These are phyloP conservation scores for Troides aeacus DNA, from an alignment of 2,888 invertebrate genomes.

Conservation along the genomic window DNA sequence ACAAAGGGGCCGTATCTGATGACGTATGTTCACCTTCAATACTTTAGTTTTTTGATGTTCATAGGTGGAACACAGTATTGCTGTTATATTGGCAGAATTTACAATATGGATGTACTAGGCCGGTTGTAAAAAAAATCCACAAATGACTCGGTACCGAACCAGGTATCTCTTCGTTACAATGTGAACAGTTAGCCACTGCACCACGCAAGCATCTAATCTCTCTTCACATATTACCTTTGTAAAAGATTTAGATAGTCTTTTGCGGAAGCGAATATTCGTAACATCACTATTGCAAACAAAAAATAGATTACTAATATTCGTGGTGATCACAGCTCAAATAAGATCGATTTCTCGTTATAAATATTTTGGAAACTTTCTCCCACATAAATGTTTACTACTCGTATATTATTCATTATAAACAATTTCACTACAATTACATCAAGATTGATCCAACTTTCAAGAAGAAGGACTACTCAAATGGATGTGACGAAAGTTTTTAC, in stretches of 20 bases:
- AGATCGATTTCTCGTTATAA: conserved; percentile 11
- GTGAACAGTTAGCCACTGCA: no score
- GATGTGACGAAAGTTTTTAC: conserved; percentile 63
- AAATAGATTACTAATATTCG: background rate
- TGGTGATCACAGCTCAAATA: conserved; percentile 1
- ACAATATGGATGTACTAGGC: no score
- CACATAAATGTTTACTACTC: background rate
- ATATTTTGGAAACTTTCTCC: background rate
- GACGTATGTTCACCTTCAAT: no score
- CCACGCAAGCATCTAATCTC: background rate
- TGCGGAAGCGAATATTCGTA: background rate
- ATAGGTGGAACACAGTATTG: no score
- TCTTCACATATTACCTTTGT: background rate
- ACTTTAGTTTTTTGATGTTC: no score
- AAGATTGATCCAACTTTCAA: conserved; percentile 49
- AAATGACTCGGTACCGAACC: no score
- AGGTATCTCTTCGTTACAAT: no score
- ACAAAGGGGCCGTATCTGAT: no score
- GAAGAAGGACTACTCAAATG: conserved; percentile 56
- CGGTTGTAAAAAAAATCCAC: no score
- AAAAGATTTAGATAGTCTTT: no score
- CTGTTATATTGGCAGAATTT: no score
- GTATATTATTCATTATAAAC: conserved; percentile 24
- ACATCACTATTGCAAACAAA: background rate
- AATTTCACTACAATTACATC: conserved; percentile 38